Conservation (phyloP, 2,888 invertebrate genomes). For the Ischnura elegans region DNA sequence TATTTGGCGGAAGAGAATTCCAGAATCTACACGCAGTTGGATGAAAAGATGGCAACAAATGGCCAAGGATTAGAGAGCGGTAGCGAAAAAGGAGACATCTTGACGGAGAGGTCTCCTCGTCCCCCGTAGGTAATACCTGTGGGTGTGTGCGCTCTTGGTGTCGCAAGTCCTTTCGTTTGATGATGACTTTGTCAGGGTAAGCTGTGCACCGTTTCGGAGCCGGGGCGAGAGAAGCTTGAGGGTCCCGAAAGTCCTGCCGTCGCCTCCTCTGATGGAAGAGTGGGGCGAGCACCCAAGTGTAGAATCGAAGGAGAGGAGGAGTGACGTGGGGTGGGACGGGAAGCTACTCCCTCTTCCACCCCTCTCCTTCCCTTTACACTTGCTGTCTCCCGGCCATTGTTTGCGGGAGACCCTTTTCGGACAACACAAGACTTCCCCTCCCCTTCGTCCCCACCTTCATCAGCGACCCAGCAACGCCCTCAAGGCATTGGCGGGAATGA, state of each 20-base stretch:
- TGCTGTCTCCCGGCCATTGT: constrained; percentile 59
- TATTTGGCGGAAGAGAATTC: too few species aligned
- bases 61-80: too few species aligned
- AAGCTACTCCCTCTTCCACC: background rate
- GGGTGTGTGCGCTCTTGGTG: constrained; percentile 4
- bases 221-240: background rate
- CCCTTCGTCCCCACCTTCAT: background rate
- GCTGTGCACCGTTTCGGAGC: background rate
- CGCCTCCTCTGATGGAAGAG: background rate
- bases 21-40: too few species aligned
- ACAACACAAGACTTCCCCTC: background rate
- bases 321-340: background rate
- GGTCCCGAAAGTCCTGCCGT: background rate
- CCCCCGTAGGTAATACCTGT: background rate
- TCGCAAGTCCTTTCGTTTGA: constrained; percentile 52
- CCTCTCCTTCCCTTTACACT: constrained; percentile 22
- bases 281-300: background rate
- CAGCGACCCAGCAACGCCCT: background rate
- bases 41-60: too few species aligned
- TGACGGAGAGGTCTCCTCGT: background rate
- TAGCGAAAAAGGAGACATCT: background rate
- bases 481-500: constrained; percentile 34
- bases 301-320: background rate
- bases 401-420: constrained; percentile 45
- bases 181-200: constrained; percentile 34